Evolutionary conservation across 35 echinoderm and acorn worm genomes (phyloP).

Genomic region (Stichopus chloronotus): DNA sequence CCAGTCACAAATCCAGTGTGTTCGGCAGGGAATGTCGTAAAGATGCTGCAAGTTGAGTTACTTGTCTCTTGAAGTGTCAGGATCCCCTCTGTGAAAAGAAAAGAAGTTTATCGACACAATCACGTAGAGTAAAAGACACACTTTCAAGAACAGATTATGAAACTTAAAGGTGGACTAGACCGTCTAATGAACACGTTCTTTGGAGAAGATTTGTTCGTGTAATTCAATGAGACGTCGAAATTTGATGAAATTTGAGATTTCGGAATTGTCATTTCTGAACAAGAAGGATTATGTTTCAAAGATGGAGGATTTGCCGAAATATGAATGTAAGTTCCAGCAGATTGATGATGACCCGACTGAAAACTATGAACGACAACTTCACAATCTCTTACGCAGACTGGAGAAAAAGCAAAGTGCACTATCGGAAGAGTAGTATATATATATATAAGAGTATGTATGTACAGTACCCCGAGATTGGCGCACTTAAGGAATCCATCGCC

Average conservation of each 20-base stretch:
- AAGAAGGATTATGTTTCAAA: slow-evolving; percentile 6
- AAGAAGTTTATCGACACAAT: not conserved
- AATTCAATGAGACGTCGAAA: no score
- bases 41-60: slow-evolving; percentile 48
- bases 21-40: slow-evolving; percentile 14
- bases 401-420: not conserved
- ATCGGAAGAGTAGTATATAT: no score
- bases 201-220: no score
- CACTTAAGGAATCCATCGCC: no score
- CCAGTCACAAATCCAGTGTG: slow-evolving; percentile 11
- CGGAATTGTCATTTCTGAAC: not conserved
- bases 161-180: no score
- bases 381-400: not conserved
- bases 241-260: no score
- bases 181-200: no score
- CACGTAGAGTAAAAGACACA: no score
- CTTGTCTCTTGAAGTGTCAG: no score
- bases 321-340: not conserved
- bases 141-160: no score
- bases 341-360: not conserved
- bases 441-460: no score
- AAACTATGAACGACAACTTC: not conserved
- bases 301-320: not conserved
- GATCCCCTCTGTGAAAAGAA: not conserved
- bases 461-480: no score